phyloP scores from a whole-genome alignment of 2,113 vertebrate genomes.

The Otus sunia region DNA sequence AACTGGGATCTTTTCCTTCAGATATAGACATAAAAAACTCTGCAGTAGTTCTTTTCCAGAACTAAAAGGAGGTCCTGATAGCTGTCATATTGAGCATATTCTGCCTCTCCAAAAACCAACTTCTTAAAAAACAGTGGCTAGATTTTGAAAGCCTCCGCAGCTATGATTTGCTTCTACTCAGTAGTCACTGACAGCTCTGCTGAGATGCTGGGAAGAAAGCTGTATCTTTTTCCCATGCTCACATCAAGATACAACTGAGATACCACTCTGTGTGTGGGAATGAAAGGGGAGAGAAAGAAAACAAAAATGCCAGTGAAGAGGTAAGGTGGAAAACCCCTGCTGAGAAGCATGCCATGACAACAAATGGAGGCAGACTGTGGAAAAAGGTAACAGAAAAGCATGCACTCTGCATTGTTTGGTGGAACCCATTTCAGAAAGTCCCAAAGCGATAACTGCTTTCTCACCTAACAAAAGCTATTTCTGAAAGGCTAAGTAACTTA shows the following conservation, averaged over 20 bases:
- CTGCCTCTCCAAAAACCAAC: not conserved
- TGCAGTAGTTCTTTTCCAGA: not conserved
- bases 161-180: not conserved
- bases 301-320: not conserved
- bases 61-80: not conserved
- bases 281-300: not conserved
- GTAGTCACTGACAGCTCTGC: not conserved
- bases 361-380: not conserved
- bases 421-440: not conserved
- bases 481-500: conserved; percentile 9
- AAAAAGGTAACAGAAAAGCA: not conserved
- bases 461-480: not conserved
- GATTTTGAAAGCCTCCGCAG: not conserved
- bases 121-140: not conserved
- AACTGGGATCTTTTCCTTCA: not conserved
- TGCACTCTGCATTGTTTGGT: not conserved
- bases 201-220: not conserved
- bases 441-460: not conserved
- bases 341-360: not conserved
- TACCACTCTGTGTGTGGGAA: not conserved
- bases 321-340: not conserved
- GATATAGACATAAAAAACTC: not conserved
- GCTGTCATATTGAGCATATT: not conserved
- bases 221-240: not conserved
- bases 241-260: not conserved